These are phyloP conservation scores for Arctocebus calabarensis DNA, from an alignment of 2,797 vertebrate genomes.

Conservation along the genomic window DNA sequence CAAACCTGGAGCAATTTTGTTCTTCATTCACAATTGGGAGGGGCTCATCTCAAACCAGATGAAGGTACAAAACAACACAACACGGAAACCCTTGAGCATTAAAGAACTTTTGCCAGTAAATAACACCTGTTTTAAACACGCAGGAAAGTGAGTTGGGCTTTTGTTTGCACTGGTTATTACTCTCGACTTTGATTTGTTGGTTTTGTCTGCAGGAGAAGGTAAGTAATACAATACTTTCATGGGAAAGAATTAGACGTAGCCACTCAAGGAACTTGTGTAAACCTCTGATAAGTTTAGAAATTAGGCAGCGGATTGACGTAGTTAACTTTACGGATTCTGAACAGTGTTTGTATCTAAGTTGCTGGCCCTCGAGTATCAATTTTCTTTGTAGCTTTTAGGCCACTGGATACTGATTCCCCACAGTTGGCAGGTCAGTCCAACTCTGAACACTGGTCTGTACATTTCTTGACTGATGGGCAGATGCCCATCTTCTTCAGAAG, in stretches of 20 bases:
- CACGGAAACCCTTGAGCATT: neutral
- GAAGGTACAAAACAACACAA: neutral
- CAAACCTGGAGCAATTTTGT: neutral
- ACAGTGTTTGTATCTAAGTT: neutral
- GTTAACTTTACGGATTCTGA: constrained; percentile 24
- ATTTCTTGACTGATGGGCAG: constrained; percentile 18
- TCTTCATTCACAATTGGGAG: neutral
- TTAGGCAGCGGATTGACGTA: neutral
- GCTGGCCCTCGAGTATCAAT: neutral
- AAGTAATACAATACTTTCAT: neutral
- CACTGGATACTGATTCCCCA: neutral
- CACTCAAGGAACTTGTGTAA: constrained; percentile 3
- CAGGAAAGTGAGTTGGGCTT: constrained; percentile 22
- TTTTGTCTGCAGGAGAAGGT: constrained; percentile 1
- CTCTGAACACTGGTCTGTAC: neutral
- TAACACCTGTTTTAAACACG: constrained; percentile 50
- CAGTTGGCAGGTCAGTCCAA: neutral
- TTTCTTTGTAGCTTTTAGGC: constrained; percentile 21
- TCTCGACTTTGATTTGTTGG: neutral
- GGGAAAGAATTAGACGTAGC: neutral
- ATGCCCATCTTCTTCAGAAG: neutral
- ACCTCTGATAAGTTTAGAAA: constrained; percentile 13
- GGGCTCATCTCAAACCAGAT: constrained; percentile 13
- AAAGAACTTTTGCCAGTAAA: constrained; percentile 42
- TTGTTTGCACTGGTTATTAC: neutral